Conservation (phyloP, 2,888 invertebrate species). For the Operophtera brumata region DNA sequence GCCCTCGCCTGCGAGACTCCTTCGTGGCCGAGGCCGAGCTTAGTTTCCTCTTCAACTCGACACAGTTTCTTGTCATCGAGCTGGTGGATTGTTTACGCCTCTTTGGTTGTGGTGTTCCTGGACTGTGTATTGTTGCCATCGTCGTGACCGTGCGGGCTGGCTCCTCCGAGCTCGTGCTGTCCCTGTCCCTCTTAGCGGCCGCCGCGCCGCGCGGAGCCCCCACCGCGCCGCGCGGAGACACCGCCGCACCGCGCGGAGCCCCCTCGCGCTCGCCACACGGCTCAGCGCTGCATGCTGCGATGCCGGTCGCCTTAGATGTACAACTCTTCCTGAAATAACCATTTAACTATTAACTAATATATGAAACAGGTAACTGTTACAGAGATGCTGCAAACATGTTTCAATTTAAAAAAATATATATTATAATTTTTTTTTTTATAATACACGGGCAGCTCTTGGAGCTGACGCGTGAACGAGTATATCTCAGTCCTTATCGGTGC, state of each 20-base stretch:
- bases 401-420: too few relatives aligned
- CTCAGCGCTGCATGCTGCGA: neutral
- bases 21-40: neutral
- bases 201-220: neutral
- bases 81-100: neutral
- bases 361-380: too few relatives aligned
- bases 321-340: neutral
- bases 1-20: neutral
- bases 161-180: slow-evolving; percentile 3
- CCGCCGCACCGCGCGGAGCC: neutral
- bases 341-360: too few relatives aligned
- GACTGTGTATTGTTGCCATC: slow-evolving; percentile 1
- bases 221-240: too few relatives aligned
- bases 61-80: neutral
- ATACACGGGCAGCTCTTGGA: too few relatives aligned
- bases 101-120: neutral
- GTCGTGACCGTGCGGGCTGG: neutral
- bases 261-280: neutral
- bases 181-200: slow-evolving; percentile 5
- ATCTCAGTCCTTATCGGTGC: too few relatives aligned
- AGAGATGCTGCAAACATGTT: too few relatives aligned
- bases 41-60: neutral
- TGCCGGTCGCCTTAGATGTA: neutral
- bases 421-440: too few relatives aligned
- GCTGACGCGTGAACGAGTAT: too few relatives aligned